Evolutionary conservation across 2,797 vertebrate species (phyloP).

Genomic region (Gadopsis bispinosus): DNA sequence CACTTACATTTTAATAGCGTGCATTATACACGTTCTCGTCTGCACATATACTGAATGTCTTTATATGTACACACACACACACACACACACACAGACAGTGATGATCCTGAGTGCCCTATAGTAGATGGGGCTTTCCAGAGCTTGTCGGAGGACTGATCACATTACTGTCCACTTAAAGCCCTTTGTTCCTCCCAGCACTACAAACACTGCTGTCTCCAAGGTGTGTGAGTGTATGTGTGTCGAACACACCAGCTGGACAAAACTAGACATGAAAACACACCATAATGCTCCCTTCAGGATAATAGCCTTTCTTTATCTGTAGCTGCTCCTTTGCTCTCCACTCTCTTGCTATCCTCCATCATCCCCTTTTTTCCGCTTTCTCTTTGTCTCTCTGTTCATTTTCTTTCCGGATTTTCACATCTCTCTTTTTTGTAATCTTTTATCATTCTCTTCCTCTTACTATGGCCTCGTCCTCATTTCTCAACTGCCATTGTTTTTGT

Average conservation of each 20-base stretch:
- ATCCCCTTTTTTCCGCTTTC: slow-evolving; percentile 15
- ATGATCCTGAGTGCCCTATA: slow-evolving; percentile 43
- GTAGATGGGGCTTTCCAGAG: slow-evolving; percentile 57
- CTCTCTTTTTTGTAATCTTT: slow-evolving; percentile 57
- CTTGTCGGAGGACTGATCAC: slow-evolving; percentile 75
- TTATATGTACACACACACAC: slow-evolving; percentile 1
- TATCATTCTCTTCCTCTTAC: slow-evolving; percentile 45
- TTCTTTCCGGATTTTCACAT: slow-evolving; percentile 54
- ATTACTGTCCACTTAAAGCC: slow-evolving; percentile 77
- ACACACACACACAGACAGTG: slow-evolving; percentile 15
- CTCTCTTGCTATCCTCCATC: slow-evolving; percentile 26
- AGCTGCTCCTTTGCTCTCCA: slow-evolving; percentile 54
- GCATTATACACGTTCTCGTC: background rate
- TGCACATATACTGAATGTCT: background rate
- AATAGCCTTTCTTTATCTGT: slow-evolving; percentile 74
- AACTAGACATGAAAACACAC: slow-evolving; percentile 68
- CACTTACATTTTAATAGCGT: background rate
- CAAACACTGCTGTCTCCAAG: slow-evolving; percentile 61
- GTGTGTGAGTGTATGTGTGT: slow-evolving; percentile 53
- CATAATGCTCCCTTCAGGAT: slow-evolving; percentile 72
- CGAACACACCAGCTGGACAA: slow-evolving; percentile 55
- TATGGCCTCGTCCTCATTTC: slow-evolving; percentile 53
- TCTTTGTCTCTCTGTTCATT: slow-evolving; percentile 41
- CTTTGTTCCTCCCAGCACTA: slow-evolving; percentile 72
- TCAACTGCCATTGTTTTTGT: slow-evolving; percentile 27